Percentiles rank a stretch among this genome's conserved stretches.
These are phyloP conservation scores for Macrophya annulata DNA, from an alignment of 2,888 invertebrate species.

Conservation along the genomic window DNA sequence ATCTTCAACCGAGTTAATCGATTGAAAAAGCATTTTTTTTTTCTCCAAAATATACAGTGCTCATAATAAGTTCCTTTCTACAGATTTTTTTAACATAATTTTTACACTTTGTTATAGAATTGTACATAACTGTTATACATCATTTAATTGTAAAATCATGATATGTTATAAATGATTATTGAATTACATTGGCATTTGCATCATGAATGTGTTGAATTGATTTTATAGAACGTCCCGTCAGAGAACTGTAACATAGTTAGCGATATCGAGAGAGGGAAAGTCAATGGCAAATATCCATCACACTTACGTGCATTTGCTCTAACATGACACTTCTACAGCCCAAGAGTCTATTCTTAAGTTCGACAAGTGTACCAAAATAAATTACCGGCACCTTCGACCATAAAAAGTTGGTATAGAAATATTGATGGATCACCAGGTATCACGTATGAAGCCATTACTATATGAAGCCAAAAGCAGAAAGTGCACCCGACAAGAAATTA, in stretches of 20 bases:
- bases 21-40: too few species aligned
- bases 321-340: constrained; percentile 70
- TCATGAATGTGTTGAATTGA: not conserved
- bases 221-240: not conserved
- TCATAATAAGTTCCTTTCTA: too few species aligned
- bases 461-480: not conserved
- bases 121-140: too few species aligned
- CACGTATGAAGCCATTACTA: constrained; percentile 43
- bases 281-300: constrained; percentile 59
- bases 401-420: constrained; percentile 70
- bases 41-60: too few species aligned
- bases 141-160: not conserved
- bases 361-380: constrained; percentile 68
- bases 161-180: not conserved
- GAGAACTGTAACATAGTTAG: not conserved
- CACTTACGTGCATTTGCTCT: constrained; percentile 66
- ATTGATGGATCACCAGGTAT: constrained; percentile 71
- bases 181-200: not conserved
- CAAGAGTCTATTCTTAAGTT: constrained; percentile 71
- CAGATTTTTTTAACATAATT: too few species aligned
- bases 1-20: not conserved
- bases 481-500: not conserved
- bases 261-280: not conserved
- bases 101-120: too few species aligned
- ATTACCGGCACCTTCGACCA: constrained; percentile 68